These are phyloP conservation scores for Stenopsyche tienmushanensis DNA, from an alignment of 1,140 invertebrate genomes.

Conservation along the genomic window DNA sequence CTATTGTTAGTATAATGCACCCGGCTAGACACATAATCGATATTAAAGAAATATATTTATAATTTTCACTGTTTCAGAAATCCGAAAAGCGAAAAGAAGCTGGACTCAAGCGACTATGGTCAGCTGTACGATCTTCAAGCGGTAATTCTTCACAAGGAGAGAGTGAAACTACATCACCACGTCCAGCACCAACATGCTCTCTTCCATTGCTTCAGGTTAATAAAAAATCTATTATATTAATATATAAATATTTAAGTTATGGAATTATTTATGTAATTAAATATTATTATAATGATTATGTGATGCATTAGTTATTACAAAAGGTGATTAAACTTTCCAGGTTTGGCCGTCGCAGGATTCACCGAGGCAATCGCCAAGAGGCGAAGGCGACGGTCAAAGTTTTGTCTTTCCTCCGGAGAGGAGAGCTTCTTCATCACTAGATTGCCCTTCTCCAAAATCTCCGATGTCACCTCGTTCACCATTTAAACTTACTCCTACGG, in stretches of 20 bases:
- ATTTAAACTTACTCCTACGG: conserved; percentile 48
- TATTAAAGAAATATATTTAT: too few species aligned
- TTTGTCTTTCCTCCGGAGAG: conserved; percentile 63
- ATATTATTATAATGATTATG: not conserved
- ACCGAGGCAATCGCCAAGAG: conserved; percentile 66
- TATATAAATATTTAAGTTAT: not conserved
- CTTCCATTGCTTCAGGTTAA: conserved; percentile 65
- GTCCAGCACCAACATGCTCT: conserved; percentile 54
- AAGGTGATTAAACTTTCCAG: conserved; percentile 42
- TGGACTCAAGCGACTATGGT: conserved; percentile 57
- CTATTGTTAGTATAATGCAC: too few species aligned
- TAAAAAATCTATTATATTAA: not conserved
- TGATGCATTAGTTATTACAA: conserved; percentile 5
- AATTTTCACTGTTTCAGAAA: conserved; percentile 56
- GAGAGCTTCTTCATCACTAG: conserved; percentile 49
- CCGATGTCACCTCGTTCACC: conserved; percentile 16
- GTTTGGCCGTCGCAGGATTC: conserved; percentile 64
- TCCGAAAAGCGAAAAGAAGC: conserved; percentile 51
- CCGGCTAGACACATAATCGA: too few species aligned
- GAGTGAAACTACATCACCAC: conserved; percentile 14
- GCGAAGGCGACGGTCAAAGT: conserved; percentile 66
- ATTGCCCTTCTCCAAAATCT: conserved; percentile 39
- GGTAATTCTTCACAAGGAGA: conserved; percentile 42
- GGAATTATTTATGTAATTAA: not conserved
- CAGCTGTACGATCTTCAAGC: conserved; percentile 50